Conservation (phyloP, 2,113 vertebrate genomes). For the Thunnus thynnus region DNA sequence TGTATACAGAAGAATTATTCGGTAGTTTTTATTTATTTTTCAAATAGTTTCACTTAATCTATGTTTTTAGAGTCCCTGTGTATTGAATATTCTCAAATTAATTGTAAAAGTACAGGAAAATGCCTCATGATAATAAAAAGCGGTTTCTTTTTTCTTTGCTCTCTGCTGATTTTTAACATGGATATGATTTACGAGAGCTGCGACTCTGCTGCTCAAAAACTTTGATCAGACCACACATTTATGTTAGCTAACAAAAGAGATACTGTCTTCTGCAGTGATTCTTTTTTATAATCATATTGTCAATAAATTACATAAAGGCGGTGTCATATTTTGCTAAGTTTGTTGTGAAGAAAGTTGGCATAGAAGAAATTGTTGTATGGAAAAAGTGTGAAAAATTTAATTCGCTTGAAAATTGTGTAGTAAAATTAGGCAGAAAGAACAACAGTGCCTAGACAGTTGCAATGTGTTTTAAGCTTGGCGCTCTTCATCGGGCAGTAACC, state of each 20-base stretch:
- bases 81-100: neutral
- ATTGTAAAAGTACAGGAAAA: neutral
- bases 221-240: neutral
- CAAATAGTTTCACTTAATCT: slow-evolving; percentile 29
- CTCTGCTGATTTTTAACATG: neutral
- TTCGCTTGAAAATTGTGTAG: too few species aligned
- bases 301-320: too few species aligned
- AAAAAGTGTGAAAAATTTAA: too few species aligned
- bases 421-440: too few species aligned
- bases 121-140: neutral
- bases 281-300: too few species aligned
- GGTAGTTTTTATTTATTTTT: slow-evolving; percentile 21
- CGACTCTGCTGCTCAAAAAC: neutral
- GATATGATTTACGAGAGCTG: too few species aligned
- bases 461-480: neutral
- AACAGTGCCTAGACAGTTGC: too few species aligned
- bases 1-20: slow-evolving; percentile 28
- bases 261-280: too few species aligned
- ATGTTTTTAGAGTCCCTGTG: neutral
- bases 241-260: too few species aligned
- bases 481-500: neutral
- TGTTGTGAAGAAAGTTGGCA: neutral
- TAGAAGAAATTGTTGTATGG: neutral
- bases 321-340: neutral
- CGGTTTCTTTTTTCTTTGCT: neutral